Evolutionary conservation across 1,140 invertebrate species (phyloP).

Genomic region (Papilio glaucus): DNA sequence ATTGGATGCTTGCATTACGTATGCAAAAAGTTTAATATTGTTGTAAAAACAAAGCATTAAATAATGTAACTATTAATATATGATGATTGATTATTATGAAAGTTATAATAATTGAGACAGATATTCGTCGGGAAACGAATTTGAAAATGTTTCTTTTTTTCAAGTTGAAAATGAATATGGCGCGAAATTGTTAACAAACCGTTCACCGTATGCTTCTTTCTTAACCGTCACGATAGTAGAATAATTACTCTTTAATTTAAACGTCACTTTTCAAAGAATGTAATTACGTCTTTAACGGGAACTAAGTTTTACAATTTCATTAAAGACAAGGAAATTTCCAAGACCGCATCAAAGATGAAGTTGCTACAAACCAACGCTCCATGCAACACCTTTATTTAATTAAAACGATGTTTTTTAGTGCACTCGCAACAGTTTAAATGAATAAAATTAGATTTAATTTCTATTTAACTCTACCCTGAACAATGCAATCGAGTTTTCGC

Average conservation of each 20-base stretch:
- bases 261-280: background rate
- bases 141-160: no score
- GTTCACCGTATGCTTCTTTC: no score
- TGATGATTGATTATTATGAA: no score
- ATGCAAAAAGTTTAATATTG: no score
- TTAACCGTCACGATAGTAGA: background rate
- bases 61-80: no score
- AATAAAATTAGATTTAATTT: background rate
- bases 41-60: no score
- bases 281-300: slow-evolving; percentile 5
- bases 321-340: slow-evolving; percentile 24
- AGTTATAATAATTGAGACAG: no score
- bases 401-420: background rate
- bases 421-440: background rate
- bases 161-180: no score
- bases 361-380: background rate
- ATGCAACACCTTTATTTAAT: slow-evolving; percentile 8
- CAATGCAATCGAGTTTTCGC: background rate
- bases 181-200: no score
- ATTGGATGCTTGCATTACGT: no score
- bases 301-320: slow-evolving; percentile 12
- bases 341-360: slow-evolving; percentile 22
- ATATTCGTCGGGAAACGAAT: no score
- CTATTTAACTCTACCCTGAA: background rate
- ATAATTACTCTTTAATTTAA: background rate